These are phyloP conservation scores for Oconnorella tubifera DNA, from an alignment of 2,888 invertebrate species.

Conservation along the genomic window DNA sequence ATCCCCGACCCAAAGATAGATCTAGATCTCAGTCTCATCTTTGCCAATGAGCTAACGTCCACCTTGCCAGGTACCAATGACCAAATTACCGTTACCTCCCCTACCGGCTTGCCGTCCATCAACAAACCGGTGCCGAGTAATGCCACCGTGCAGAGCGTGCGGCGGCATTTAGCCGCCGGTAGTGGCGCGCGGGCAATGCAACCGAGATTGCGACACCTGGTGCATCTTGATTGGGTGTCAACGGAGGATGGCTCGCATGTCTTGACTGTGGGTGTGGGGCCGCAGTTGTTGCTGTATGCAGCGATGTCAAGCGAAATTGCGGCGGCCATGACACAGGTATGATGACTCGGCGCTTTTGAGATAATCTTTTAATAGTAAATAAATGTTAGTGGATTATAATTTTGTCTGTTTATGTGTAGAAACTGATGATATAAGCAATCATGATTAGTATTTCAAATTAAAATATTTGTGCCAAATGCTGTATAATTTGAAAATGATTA, in stretches of 20 bases:
- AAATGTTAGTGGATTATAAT: too few species aligned
- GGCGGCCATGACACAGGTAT: conserved; percentile 67
- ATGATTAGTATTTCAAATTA: too few species aligned
- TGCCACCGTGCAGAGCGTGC: conserved; percentile 45
- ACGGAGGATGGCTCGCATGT: conserved; percentile 99
- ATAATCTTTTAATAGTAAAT: not conserved
- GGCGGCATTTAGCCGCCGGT: conserved; percentile 18
- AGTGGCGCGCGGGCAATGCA: conserved; percentile 39
- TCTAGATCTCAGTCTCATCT: conserved; percentile 37
- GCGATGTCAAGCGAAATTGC: conserved; percentile 85
- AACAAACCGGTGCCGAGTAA: conserved; percentile 45
- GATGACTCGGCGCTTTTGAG: not conserved
- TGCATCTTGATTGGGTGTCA: conserved; percentile 97
- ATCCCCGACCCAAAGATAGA: conserved; percentile 58
- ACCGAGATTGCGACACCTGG: conserved; percentile 61
- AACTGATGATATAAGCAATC: too few species aligned
- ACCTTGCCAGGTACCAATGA: too few species aligned
- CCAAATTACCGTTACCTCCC: conserved; percentile 18
- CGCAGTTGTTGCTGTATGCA: conserved; percentile 36
- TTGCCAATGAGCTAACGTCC: conserved; percentile 15
- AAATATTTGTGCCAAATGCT: too few species aligned
- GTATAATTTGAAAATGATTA: too few species aligned
- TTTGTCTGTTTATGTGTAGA: too few species aligned
- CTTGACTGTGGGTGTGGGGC: conserved; percentile 84
- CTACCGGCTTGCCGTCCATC: not conserved